phyloP scores from a whole-genome alignment of 2,888 invertebrate genomes.

The Xestoiulus laeticollis region DNA sequence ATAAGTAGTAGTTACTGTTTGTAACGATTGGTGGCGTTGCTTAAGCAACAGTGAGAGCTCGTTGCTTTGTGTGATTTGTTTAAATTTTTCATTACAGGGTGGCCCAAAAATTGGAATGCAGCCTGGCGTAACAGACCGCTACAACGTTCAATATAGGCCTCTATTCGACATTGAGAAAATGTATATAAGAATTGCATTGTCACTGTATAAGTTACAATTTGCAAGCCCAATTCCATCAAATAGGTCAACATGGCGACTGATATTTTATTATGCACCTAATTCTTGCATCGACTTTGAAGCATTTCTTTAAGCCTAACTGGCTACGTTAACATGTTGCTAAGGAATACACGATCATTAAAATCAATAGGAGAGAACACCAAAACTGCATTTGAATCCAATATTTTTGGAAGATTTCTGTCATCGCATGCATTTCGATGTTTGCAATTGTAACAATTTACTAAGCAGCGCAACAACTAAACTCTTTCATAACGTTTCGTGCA shows the following conservation, averaged over 20 bases:
- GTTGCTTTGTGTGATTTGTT: too few relatives aligned
- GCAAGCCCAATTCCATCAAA: neutral
- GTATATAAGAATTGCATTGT: neutral
- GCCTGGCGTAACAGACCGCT: too few relatives aligned
- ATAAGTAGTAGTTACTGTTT: too few relatives aligned
- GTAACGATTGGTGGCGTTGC: too few relatives aligned
- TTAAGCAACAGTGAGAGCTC: too few relatives aligned
- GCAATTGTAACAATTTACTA: neutral
- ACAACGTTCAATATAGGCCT: neutral
- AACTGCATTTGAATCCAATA: neutral
- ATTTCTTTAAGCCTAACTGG: neutral
- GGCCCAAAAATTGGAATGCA: too few relatives aligned
- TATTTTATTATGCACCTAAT: neutral
- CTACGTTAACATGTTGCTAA: neutral
- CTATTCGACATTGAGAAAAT: neutral
- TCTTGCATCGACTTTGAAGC: neutral
- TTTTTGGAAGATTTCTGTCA: neutral
- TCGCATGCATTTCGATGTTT: neutral
- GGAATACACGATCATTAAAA: conserved; percentile 1
- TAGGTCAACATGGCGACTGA: conserved; percentile 37
- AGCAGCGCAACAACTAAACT: neutral
- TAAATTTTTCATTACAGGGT: too few relatives aligned
- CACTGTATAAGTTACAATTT: neutral
- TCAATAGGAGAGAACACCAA: neutral
- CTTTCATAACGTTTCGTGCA: neutral